These are phyloP conservation scores for Euschistus heros DNA, from an alignment of 1,140 invertebrate species.

Conservation along the genomic window DNA sequence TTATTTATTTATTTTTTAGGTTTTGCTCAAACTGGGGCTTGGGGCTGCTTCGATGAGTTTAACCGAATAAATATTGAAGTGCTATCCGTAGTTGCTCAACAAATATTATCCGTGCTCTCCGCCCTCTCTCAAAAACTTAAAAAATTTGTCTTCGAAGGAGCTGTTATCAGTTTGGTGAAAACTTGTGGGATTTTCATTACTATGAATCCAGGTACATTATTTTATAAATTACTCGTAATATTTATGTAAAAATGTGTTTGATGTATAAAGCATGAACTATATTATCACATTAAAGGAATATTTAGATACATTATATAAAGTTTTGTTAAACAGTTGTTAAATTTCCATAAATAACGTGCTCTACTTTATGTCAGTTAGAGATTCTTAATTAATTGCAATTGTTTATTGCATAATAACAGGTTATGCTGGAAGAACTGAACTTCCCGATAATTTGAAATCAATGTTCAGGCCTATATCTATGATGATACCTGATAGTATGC, in stretches of 20 bases:
- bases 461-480: slow-evolving; percentile 90
- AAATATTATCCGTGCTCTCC: slow-evolving; percentile 60
- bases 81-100: slow-evolving; percentile 75
- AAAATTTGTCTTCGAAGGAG: slow-evolving; percentile 69
- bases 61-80: slow-evolving; percentile 86
- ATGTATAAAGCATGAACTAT: no score
- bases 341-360: no score
- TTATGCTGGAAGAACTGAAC: slow-evolving; percentile 77
- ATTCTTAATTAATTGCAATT: no score
- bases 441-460: slow-evolving; percentile 85
- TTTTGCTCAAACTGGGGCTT: slow-evolving; percentile 64
- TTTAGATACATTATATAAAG: background rate
- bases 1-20: slow-evolving; percentile 35
- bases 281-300: background rate
- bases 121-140: slow-evolving; percentile 53
- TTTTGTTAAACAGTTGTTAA: background rate
- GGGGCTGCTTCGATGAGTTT: slow-evolving; percentile 87
- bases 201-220: slow-evolving; percentile 62
- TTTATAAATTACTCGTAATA: background rate
- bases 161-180: slow-evolving; percentile 55
- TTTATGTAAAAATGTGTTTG: no score
- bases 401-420: slow-evolving; percentile 32
- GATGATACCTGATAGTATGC: slow-evolving; percentile 82
- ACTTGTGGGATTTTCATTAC: slow-evolving; percentile 83
- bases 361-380: no score